Evolutionary conservation across 2,888 invertebrate species (phyloP), one percentile per base, ranked within the genome.

Genomic region (Limnephilus auricula): DNA sequence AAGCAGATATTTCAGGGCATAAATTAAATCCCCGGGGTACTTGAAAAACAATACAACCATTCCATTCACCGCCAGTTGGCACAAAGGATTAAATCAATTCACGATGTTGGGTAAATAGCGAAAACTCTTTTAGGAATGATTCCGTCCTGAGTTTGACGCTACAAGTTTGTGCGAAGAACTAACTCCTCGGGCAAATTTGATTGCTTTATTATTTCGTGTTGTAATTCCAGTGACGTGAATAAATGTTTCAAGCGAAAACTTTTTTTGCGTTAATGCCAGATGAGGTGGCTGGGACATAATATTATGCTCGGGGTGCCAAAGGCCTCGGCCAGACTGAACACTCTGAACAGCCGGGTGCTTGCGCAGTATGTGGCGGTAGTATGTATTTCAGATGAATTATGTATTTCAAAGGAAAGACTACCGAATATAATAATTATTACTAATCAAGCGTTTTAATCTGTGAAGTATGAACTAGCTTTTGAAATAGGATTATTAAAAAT

Each of bases 61-160:
- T 88, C 87, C 79, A 88, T 78, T 88, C 65, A 88, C 87, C 79
- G 87, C n/a, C 32, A 9, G 86, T 86, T 37, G 85, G 85, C 12
- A 88, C 87, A 88, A 88, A 88, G 79, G 87, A 88, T 88, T 78
- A 88, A 88, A 88, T 88, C 87, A 88, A 88, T 88, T 34, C 79
- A 34, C n/a, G 79, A 34, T 87, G 87, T 25, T 87, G 10, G 37
- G 37, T 37, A 78, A 79, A 87, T 34, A 79, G 18, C 37, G 31
- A 65, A 87, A 79, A 65, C 78, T 85, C 50, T 40, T 85, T 65
- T 9, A 25, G 25, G n/a, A 25, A 65, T 25, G 65, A 9, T 6
- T 25, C 65, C 9, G 25, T 25, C 65, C 9, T n/a, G 65, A 25
- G 25, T 65, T 65, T 65, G 65, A 25, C 1, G 65, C 65, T 25